Conservation (phyloP, 2,113 vertebrate species). For the Todiramphus chloris region DNA sequence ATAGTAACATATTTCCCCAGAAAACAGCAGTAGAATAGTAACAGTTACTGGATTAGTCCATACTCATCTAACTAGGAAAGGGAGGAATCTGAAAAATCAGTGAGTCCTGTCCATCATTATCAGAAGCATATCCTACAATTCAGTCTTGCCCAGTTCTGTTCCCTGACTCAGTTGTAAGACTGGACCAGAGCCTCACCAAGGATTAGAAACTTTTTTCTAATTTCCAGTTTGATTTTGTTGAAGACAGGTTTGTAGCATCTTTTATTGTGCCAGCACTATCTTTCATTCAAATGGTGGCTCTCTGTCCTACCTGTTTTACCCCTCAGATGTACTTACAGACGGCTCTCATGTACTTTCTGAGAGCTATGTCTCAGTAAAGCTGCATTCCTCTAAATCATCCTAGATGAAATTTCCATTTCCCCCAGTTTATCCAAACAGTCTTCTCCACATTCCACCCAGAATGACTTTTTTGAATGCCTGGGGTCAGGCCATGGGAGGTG, state of each 20-base stretch:
- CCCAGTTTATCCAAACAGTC: not conserved
- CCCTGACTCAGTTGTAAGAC: not conserved
- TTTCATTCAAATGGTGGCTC: not conserved
- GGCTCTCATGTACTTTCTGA: not conserved
- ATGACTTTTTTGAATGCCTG: not conserved
- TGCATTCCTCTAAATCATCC: not conserved
- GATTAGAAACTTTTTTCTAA: not conserved
- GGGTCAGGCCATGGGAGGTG: not conserved
- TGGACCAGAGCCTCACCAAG: not conserved
- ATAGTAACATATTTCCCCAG: not conserved
- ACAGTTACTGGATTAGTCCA: not conserved
- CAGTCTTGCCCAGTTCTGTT: not conserved
- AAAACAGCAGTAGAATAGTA: not conserved
- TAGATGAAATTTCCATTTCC: not conserved
- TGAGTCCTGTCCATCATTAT: not conserved
- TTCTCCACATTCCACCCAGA: not conserved
- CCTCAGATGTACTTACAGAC: not conserved
- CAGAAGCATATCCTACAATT: not conserved
- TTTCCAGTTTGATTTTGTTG: not conserved
- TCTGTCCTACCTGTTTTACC: not conserved
- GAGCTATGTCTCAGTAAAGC: not conserved
- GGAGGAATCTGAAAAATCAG: not conserved
- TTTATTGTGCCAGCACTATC: not conserved
- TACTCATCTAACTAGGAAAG: not conserved
- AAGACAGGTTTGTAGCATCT: not conserved